phyloP scores from a whole-genome alignment of 2,797 vertebrate genomes.

The Okamejei kenojei region DNA sequence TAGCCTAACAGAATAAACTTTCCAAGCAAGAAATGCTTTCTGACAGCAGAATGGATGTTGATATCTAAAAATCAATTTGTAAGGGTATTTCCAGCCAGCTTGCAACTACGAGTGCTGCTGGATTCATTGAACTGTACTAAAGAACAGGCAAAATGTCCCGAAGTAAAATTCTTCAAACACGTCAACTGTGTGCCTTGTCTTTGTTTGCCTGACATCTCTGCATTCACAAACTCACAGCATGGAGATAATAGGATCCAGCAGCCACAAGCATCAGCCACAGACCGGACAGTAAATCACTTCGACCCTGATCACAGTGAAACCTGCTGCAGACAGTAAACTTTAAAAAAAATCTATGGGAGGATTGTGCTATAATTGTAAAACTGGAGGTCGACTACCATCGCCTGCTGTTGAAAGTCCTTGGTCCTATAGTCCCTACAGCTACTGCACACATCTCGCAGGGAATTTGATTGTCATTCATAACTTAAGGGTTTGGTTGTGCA shows the following conservation, averaged over 20 bases:
- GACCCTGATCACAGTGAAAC: slow-evolving; percentile 26
- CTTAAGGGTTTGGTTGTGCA: not conserved
- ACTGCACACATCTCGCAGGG: not conserved
- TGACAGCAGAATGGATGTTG: slow-evolving; percentile 34
- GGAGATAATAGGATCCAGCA: slow-evolving; percentile 38
- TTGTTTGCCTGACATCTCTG: slow-evolving; percentile 36
- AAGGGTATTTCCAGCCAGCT: slow-evolving; percentile 32
- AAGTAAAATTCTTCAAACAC: slow-evolving; percentile 35
- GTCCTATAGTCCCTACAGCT: not conserved
- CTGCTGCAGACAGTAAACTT: slow-evolving; percentile 20
- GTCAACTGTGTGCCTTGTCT: slow-evolving; percentile 31
- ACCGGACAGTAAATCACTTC: slow-evolving; percentile 34
- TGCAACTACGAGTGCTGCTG: slow-evolving; percentile 20
- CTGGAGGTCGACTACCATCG: not conserved
- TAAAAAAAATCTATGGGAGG: slow-evolving; percentile 1
- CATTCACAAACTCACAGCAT: slow-evolving; percentile 35
- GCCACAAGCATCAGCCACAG: slow-evolving; percentile 30
- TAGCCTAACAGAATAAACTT: slow-evolving; percentile 22
- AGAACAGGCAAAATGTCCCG: slow-evolving; percentile 37
- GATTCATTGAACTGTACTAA: slow-evolving; percentile 36
- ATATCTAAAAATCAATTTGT: slow-evolving; percentile 39
- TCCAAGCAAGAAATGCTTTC: slow-evolving; percentile 40
- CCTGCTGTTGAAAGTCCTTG: not conserved
- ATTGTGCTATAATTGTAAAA: not conserved
- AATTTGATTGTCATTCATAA: not conserved